Base-by-base conservation (phyloP, 2,888 invertebrate genomes). In the Diploptera punctata region DNA sequence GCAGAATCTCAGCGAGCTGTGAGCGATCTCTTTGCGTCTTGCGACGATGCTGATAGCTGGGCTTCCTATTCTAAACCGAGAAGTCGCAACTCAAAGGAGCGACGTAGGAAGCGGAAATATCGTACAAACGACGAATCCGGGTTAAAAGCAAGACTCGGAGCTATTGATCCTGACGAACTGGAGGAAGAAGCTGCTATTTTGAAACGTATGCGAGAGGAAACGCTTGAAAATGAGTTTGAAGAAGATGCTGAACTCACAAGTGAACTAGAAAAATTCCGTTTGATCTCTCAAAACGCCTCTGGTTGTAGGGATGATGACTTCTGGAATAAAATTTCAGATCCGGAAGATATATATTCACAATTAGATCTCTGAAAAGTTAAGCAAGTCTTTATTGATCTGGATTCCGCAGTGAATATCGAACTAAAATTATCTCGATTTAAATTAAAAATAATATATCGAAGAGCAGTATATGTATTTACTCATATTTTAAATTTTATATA, bases 1-100 rank as follows among this genome's bases (percentile, higher is more conserved):
- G 13, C 26, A 3, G 71, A 71, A 26, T 33, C 54, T 16, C 33
- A 67, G 7, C 33, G 52, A 5, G 67, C 71, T 13, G 67, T 71
- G 38, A 18, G 43, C 7, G 57, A 57, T 31, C 31, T 71, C 24
- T 16, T 71, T 13, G 67, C 54, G 5, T 54, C 47, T 54, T 67
- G 44, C 21, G 29, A 29, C 29, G 57, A 71, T 18, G n/a, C 62
- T 9, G 31, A 62, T 16, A n/a, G 19, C 9, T 47, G 67, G 47
- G 21, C 49, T 4, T 67, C 67, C 13, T 65, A 65, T 24, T 16
- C 65, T 1, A 19, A 18, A 38, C 26, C 67, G 10, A 26, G 24
- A 52, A 4, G n/a, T 9, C 31, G 31, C 3, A 33, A 33, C 9
- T 19, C 61, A 4, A 31, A 3, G 16, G 29, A 68, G 49, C 18